Conservation (phyloP, 2,797 vertebrate genomes). For the Helicolenus hilgendorfi region DNA sequence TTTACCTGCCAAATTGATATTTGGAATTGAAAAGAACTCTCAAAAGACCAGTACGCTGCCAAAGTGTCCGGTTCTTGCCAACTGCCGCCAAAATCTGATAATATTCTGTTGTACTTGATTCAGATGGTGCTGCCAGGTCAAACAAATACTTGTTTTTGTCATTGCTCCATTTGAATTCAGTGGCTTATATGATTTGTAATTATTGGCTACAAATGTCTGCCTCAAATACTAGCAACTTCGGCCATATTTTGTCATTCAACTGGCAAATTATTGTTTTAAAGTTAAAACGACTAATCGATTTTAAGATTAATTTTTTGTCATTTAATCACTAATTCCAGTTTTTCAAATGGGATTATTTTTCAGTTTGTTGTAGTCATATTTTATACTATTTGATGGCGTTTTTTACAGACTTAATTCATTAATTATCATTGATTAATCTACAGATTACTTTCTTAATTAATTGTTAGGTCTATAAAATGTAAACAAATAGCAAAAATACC, state of each 20-base stretch:
- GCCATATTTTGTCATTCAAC: not conserved
- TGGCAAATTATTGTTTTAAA: not conserved
- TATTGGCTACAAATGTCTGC: not conserved
- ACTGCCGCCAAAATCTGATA: conserved; percentile 2
- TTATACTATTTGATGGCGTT: not conserved
- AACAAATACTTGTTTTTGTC: conserved; percentile 4
- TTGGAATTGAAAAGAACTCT: conserved; percentile 19
- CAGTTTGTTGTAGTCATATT: not conserved
- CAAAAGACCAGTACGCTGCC: not conserved
- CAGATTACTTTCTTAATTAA: too few species aligned
- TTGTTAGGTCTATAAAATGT: too few species aligned
- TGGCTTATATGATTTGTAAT: not conserved
- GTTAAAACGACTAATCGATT: not conserved
- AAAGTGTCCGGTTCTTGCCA: conserved; percentile 2
- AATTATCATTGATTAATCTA: too few species aligned
- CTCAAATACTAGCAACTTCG: not conserved
- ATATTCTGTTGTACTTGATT: not conserved
- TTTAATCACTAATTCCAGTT: not conserved
- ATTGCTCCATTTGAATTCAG: not conserved
- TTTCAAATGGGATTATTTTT: not conserved
- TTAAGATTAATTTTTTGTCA: not conserved
- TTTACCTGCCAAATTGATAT: not conserved
- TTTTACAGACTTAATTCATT: not conserved
- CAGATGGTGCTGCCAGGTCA: not conserved
- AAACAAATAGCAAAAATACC: too few species aligned